A percentile compares a stretch with the other conserved stretches of the same genome.
These are phyloP conservation scores for Zygogramma bicolorata DNA, from an alignment of 2,888 invertebrate genomes.

Conservation along the genomic window DNA sequence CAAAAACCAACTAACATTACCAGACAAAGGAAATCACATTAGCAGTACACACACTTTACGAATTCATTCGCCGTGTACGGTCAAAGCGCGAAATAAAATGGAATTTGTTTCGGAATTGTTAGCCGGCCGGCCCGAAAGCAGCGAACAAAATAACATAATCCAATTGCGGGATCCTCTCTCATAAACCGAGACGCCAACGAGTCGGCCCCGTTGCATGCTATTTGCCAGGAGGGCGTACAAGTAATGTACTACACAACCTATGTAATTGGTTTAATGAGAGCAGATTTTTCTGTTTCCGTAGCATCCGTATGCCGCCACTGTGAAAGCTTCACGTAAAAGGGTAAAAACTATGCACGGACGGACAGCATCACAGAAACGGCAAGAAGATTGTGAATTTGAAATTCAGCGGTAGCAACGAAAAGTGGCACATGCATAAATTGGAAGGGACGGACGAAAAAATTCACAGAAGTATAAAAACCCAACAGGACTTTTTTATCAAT, in stretches of 20 bases:
- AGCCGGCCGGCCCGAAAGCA: constrained; percentile 6
- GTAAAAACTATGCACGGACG: no score
- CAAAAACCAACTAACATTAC: neutral
- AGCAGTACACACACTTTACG: neutral
- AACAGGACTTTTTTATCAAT: no score
- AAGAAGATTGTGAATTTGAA: no score
- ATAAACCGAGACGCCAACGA: neutral
- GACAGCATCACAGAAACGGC: no score
- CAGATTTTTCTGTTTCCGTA: neutral
- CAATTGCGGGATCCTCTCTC: neutral
- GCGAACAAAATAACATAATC: neutral
- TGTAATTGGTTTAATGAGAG: constrained; percentile 21
- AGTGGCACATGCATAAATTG: no score
- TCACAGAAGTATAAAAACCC: no score
- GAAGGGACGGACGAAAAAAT: no score
- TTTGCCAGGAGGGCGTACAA: constrained; percentile 27
- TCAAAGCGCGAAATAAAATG: constrained; percentile 14
- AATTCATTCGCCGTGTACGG: neutral
- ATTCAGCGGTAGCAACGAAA: no score
- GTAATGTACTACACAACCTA: constrained; percentile 21
- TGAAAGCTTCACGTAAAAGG: neutral
- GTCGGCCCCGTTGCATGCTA: neutral
- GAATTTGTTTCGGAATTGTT: constrained; percentile 38
- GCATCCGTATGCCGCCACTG: neutral
- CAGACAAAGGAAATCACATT: neutral